Evolutionary conservation across 2,888 invertebrate genomes (phyloP).

Genomic region (Sinodicranocentrus sp.): DNA sequence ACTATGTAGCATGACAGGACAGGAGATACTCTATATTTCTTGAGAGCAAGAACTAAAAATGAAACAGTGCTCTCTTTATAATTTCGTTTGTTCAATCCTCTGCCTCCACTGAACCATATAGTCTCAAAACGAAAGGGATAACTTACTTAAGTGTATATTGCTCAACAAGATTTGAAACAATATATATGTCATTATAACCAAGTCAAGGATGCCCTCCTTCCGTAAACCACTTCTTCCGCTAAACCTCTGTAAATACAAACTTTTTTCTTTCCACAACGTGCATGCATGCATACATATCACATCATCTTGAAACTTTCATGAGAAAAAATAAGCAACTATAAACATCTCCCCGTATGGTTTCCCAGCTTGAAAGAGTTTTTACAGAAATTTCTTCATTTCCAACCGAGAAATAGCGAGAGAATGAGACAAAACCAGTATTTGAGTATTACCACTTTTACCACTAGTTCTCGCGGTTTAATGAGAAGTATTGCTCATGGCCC

Average conservation of each 20-base stretch:
- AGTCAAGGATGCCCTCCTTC: conserved; percentile 5
- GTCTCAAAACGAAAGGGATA: no score
- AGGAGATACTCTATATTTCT: no score
- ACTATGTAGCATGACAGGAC: no score
- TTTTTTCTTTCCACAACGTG: no score
- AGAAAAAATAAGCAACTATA: background rate
- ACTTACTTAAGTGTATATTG: conserved; percentile 1
- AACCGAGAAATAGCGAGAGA: no score
- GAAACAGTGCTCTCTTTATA: no score
- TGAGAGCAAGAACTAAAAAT: no score
- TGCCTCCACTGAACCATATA: no score
- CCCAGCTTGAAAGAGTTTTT: background rate
- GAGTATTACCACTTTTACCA: background rate
- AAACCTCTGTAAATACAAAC: no score
- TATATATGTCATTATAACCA: background rate
- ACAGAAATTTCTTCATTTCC: conserved; percentile 32
- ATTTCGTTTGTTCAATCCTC: no score
- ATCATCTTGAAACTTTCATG: no score
- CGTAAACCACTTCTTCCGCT: background rate
- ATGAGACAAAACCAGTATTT: background rate
- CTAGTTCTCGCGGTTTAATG: conserved; percentile 42
- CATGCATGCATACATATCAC: no score
- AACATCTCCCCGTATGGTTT: background rate
- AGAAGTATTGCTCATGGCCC: conserved; percentile 48
- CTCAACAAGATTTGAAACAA: background rate